Base-by-base conservation (phyloP, 2,888 invertebrate species). In the Nomada lathburiana region DNA sequence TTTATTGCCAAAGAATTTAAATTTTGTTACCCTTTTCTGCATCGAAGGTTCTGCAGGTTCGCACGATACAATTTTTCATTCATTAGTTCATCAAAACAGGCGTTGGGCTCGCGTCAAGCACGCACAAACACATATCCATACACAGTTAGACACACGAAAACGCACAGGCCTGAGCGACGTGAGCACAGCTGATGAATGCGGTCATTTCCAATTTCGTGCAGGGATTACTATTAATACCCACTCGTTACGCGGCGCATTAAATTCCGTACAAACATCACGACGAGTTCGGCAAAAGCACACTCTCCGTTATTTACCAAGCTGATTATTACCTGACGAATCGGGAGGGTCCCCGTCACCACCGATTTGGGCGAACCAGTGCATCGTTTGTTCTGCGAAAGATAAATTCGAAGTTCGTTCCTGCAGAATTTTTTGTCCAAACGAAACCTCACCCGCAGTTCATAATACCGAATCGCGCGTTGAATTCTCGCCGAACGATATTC, bases 341-440 rank as follows among this genome's bases (percentile, higher is more conserved):
- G 90, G 70, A n/a, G 90, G 81, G 70, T 90, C 90, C 82, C 89
- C 89, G 80, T 92, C 90, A 88, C 89, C 89, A 77, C 93, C 93
- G 83, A 93, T 90, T 85, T 92, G 91, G 76, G 93, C 93, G 89
- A 93, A 93, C 93, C 93, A 93, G 88, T 93, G 93, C 92, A 93
- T 93, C 89, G 93, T 93, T 92, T 93, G 91, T 79, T 93, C 93
- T 93, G 83, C 77, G 87, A 84, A 89, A 88, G 76, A 91, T 73
- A 91, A 85, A 86, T 86, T 79, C 64, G 55, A 74, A 69, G 64
- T 76, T 79, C 53, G 71, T 82, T 83, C 82, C 57, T 82, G 36
- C 18, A 73, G 44, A 55, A 23, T 47, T n/a, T 47, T 57, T 60
- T 11, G 20, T 57, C 29, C 18, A 47, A 64, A 62, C 50, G 62